A percentile compares a stretch with the other conserved stretches of the same genome.
These are phyloP conservation scores for Podabrus alpinus DNA, from an alignment of 2,888 invertebrate species.

Conservation along the genomic window DNA sequence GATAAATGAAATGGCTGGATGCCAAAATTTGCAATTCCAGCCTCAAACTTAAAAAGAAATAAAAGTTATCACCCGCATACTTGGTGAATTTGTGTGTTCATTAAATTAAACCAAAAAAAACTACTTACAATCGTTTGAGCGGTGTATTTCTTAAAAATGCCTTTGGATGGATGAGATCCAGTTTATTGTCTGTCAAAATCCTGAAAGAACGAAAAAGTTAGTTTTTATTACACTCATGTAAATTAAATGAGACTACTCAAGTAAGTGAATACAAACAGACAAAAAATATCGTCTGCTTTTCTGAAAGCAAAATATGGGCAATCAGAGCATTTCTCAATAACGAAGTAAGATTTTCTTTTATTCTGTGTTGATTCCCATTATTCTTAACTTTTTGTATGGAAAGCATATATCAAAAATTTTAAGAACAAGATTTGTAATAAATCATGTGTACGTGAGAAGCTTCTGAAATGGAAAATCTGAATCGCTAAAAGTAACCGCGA, in stretches of 20 bases:
- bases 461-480: not conserved
- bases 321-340: not conserved
- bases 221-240: not conserved
- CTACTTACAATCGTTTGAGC: conserved; percentile 67
- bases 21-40: conserved; percentile 18
- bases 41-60: conserved; percentile 2
- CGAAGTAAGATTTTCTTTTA: not conserved
- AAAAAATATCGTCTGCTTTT: not conserved
- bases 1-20: conserved; percentile 27
- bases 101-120: conserved; percentile 1
- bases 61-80: conserved; percentile 4
- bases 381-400: not conserved
- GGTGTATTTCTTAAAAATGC: conserved; percentile 65
- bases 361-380: not conserved
- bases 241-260: not conserved
- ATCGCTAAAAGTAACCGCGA: not conserved
- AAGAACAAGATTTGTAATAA: not conserved
- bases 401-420: not conserved
- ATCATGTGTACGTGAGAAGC: not conserved
- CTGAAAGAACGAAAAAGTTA: conserved; percentile 56
- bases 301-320: not conserved
- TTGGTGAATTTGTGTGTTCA: not conserved
- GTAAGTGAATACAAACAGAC: not conserved
- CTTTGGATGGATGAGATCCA: conserved; percentile 69
- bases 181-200: conserved; percentile 75